Base-by-base conservation (phyloP, 2,888 invertebrate species). In the Dynastes grantii region DNA sequence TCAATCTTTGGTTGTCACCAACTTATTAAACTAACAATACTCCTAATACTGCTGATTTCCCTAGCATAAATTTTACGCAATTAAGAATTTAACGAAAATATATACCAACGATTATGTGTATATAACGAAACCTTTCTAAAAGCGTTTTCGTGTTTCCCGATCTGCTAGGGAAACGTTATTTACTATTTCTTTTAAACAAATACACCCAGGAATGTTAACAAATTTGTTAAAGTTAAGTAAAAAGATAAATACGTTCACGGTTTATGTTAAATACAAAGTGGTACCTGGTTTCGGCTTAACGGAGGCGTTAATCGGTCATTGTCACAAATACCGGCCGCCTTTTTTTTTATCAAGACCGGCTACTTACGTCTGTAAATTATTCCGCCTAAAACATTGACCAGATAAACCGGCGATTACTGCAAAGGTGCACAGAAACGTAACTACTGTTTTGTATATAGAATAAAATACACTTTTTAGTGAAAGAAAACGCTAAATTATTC, bases 241-340 rank as follows among this genome's bases (percentile, higher is more conserved):
- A 22, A 22, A 22, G 22, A 22, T 22, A 58, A 22, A 63, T 63
- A 9, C 32, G 11, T 63, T 63, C 32, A 63, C 63, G 27, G 63
- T 29, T 63, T 63, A 63, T 29, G 29, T 32, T 32, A 32, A 29
- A 29, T 32, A 63, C 32, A 63, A 63, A 63, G 63, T 32, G 63
- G 32, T 29, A 63, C 32, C 63, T 32, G 27, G 55, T 58, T 55
- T 29, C 32, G 32, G 32, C 29, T 32, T 63, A 29, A 63, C 27
- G 27, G 63, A 32, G 29, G 68, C 49, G 49, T 68, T 68, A 68
- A 53, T 68, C 68, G 68, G 68, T 68, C 51, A 68, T 51, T 68
- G 51, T 68, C 45, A 68, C 68, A 68, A 29, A 68, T 68, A 68
- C 51, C 51, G 16, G 22, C 2, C 8, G 68, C 13, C 27, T 49